Base-by-base conservation (phyloP, 2,888 invertebrate genomes). In the Phaonia tiefii region DNA sequence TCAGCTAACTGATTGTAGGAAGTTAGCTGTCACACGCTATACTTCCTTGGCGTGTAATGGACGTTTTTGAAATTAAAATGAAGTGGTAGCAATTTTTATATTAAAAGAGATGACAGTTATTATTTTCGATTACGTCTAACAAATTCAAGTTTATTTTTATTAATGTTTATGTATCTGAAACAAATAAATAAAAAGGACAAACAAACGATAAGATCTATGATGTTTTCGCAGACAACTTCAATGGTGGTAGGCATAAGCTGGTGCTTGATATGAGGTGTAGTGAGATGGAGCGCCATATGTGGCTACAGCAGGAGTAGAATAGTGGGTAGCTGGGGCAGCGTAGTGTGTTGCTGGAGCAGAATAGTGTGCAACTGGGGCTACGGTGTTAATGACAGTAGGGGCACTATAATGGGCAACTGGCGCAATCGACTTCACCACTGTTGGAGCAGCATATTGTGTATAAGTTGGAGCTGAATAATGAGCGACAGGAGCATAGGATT, bases 321-420 rank as follows among this genome's bases (percentile, higher is more conserved):
- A 76, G 72, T 85, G 80, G 4, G 83, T 75, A 13, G 83, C 49
- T 15, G 86, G 84, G 37, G 82, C 80, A 17, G 78, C 66, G 31
- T 71, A 72, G 31, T 72, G 71, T 26, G 46, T 63, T 25, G 69
- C 67, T 13, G 65, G 39, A 51, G 74, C 37, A 2, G 72, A 75
- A 8, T 46, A 15, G 7, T 66, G 25, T 85, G 75, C 89, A 89
- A 79, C 63, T 7, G 78, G 74, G 0, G 83, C 81, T 17, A 83
- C 82, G 37, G 81, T 72, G 51, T 83, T 84, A 17, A 82, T 79
- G 58, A 75, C 79, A 1, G 79, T 71, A 25, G 75, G 74, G 26
- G 82, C 71, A 39, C 69, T 10, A 46, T 79, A 79, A 22, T 66
- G 65, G n/a, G 66, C 70, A 44, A 81, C 80, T 44, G 84, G 83